A percentile compares a stretch with the other conserved stretches of the same genome.
These are phyloP conservation scores for Resseliella maxima DNA, from an alignment of 2,888 invertebrate species.

Conservation along the genomic window DNA sequence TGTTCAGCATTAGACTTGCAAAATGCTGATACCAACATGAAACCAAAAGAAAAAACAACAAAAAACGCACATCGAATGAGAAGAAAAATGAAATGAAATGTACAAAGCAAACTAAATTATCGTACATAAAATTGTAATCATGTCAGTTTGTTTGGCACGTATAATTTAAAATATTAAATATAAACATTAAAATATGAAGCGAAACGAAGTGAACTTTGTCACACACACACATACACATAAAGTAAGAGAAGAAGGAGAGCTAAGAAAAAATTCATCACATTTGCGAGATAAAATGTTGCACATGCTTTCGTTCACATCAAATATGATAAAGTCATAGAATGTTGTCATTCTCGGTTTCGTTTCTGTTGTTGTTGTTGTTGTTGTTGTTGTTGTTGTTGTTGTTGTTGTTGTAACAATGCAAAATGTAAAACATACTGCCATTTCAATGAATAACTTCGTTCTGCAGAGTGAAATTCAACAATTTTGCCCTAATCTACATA, in stretches of 20 bases:
- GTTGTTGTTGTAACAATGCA: background rate
- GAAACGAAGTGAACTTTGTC: background rate
- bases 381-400: background rate
- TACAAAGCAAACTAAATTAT: conserved; percentile 39
- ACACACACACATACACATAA: background rate
- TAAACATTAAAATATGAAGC: conserved; percentile 46
- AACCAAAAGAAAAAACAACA: background rate
- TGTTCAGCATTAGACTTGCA: background rate
- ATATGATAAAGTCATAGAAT: conserved; percentile 38
- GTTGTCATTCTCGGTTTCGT: background rate
- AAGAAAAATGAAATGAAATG: conserved; percentile 22
- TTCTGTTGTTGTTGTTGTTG: background rate
- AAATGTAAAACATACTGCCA: background rate
- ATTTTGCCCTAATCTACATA: background rate
- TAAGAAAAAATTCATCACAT: background rate
- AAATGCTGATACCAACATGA: conserved; percentile 1
- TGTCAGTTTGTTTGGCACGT: conserved; percentile 48
- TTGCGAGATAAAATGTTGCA: background rate
- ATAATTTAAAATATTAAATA: conserved; percentile 53
- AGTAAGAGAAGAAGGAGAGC: background rate
- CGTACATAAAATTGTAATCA: conserved; percentile 39
- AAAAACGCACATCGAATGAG: background rate
- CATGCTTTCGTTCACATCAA: conserved; percentile 22
- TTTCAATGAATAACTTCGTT: background rate
- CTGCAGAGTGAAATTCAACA: background rate